These are phyloP conservation scores for Dromococcyx pavoninus DNA, from an alignment of 2,797 vertebrate species.

Conservation along the genomic window DNA sequence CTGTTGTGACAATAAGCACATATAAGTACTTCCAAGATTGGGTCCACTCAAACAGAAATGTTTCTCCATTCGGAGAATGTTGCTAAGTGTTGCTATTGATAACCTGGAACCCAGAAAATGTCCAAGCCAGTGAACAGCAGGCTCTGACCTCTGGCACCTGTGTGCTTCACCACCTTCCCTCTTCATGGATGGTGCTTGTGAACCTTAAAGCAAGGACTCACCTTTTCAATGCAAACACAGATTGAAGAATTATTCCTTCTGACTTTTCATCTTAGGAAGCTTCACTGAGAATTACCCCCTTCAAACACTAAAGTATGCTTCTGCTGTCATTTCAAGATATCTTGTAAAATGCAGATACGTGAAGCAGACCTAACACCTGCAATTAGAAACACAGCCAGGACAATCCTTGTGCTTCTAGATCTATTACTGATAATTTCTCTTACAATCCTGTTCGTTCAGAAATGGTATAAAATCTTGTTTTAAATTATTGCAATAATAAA, in stretches of 20 bases:
- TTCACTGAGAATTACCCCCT: not conserved
- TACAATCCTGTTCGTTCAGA: conserved; percentile 9
- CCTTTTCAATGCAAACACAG: not conserved
- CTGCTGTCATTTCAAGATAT: conserved; percentile 1
- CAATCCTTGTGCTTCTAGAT: not conserved
- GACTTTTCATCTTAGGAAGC: not conserved
- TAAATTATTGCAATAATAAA: conserved; percentile 67
- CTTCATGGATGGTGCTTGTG: not conserved
- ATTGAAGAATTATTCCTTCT: not conserved
- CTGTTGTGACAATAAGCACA: not conserved
- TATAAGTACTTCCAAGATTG: not conserved
- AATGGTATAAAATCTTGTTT: not conserved
- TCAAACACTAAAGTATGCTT: not conserved
- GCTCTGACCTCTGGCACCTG: not conserved
- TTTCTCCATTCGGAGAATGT: not conserved
- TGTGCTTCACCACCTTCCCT: not conserved
- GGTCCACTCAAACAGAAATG: not conserved
- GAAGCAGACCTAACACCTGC: not conserved
- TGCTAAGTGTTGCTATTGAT: not conserved
- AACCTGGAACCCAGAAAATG: not conserved
- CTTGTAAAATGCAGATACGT: not conserved
- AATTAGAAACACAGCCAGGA: not conserved
- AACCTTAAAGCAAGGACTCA: not conserved
- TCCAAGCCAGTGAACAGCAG: not conserved
- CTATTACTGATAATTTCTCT: not conserved